Evolutionary conservation across 2,113 vertebrate genomes (phyloP), one percentile per base, ranked within the genome.

Genomic region (Psilopsiagon aymara): DNA sequence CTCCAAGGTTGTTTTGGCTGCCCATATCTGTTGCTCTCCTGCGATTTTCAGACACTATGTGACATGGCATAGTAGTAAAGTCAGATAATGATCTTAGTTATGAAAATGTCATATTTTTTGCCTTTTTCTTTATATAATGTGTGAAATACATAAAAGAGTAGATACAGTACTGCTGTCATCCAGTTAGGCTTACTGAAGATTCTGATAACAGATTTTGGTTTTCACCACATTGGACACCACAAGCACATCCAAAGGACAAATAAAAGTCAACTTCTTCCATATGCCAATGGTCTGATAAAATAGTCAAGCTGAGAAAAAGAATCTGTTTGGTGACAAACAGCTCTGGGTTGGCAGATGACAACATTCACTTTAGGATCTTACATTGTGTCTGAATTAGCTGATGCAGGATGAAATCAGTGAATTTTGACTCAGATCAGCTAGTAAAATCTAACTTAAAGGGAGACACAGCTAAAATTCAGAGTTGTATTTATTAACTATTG

Each of bases 31-130:
- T 31, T 66, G 19, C 25, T 7, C 3, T 59, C 11, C 69, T 44
- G 23, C 44, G 52, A 35, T 86, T 77, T 88, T 64, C 44, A 73
- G 18, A 43, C 19, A 27, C 17, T 0, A 0, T 2, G 1, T 46
- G 46, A 63, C 17, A 62, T 19, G 59, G 5, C 12, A 17, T 5
- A 62, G 13, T 17, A 90, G 14, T 20, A 39, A 63, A 84, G 23
- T 59, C 33, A 86, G 82, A 33, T 39, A 60, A 47, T 25, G 12
- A 57, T 10, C 18, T 70, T 70, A 43, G 13, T 67, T 60, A 70
- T 6, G 13, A 47, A 90, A 94, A 90, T 51, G 62, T 41, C 63
- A 9, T 11, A 25, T 12, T 88, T 82, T 82, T 66, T 94, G 4
- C 9, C 12, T 13, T 69, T 80, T 85, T 7, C 15, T 76, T 69